Evolutionary conservation across 2,888 invertebrate species (phyloP), one percentile per base, ranked within the genome.

Genomic region (Lasioglossum lativentre): DNA sequence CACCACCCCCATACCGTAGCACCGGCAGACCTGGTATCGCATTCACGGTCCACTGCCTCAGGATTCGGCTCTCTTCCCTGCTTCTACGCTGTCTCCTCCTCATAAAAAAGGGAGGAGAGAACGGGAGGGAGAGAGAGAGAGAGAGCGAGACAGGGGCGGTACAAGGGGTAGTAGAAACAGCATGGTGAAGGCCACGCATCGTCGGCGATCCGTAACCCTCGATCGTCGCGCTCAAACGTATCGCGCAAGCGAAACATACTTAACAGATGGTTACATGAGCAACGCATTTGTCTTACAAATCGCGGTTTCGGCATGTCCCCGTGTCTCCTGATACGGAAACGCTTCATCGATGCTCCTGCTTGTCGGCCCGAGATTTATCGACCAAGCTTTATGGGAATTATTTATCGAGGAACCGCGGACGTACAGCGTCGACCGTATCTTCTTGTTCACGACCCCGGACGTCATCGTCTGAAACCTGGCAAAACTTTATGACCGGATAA

Each of bases 21-120:
- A 90, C 90, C 90, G 90, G 91, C 91, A 91, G 91, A 93, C 91
- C 91, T 92, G 93, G 93, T 94, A 94, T 94, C 94, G 92, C 94
- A 92, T 94, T 94, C 93, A 94, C 94, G 93, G 92, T 94, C 91
- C 92, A 90, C 92, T 94, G 94, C 92, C 76, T 90, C 91, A 82
- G 90, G 91, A 90, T 91, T 92, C 91, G 91, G 89, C 83, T 88
- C 88, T 88, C 89, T 86, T 85, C 86, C 90, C 88, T 85, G 83
- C 88, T 84, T 86, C 91, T 86, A 80, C 83, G 76, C 79, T 79
- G 82, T 84, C 86, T 85, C 86, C 76, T 79, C 59, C 86, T 86
- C 85, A 80, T 86, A 80, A 82, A 78, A 91, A 89, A 86, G 80
- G 45, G 70, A 45, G n/a, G 73, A 38, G 56, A 16, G 56, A 16